Percentiles rank a stretch among this genome's conserved stretches.
Conservation (phyloP, 2,888 invertebrate genomes). For the Rotaria magnacalcarata region DNA sequence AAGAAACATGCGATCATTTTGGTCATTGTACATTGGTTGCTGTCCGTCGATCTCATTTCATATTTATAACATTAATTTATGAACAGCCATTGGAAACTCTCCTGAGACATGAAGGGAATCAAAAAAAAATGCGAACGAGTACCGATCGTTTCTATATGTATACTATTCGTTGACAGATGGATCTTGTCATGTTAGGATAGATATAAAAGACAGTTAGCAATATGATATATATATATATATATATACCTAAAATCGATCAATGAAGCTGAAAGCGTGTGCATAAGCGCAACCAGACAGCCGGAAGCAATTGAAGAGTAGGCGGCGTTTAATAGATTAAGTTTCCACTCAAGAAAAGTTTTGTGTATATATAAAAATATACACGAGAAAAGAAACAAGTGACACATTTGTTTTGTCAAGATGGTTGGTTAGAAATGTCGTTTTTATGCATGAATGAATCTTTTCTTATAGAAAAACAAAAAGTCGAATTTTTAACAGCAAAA, state of each 20-base stretch:
- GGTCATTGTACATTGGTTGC: constrained; percentile 10
- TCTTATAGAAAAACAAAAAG: background rate
- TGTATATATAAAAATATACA: background rate
- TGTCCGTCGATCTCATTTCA: constrained; percentile 16
- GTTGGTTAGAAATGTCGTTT: background rate
- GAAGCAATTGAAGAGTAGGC: background rate
- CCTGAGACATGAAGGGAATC: background rate
- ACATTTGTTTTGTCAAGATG: background rate
- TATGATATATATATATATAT: background rate
- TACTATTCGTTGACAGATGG: background rate
- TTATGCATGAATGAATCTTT: constrained; percentile 6
- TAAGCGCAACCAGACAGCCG: background rate
- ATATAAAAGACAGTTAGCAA: background rate
- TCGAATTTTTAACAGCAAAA: background rate
- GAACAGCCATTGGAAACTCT: constrained; percentile 11
- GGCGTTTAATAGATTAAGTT: background rate
- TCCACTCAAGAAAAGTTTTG: background rate
- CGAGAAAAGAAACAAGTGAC: background rate
- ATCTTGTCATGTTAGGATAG: background rate
- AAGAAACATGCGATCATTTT: background rate
- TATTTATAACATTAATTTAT: constrained; percentile 25
- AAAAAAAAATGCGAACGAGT: background rate
- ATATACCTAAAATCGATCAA: background rate
- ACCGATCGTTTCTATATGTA: background rate
- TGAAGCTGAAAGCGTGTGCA: constrained; percentile 5